These are phyloP conservation scores for Clivina fossor DNA, from an alignment of 2,888 invertebrate species.

Conservation along the genomic window DNA sequence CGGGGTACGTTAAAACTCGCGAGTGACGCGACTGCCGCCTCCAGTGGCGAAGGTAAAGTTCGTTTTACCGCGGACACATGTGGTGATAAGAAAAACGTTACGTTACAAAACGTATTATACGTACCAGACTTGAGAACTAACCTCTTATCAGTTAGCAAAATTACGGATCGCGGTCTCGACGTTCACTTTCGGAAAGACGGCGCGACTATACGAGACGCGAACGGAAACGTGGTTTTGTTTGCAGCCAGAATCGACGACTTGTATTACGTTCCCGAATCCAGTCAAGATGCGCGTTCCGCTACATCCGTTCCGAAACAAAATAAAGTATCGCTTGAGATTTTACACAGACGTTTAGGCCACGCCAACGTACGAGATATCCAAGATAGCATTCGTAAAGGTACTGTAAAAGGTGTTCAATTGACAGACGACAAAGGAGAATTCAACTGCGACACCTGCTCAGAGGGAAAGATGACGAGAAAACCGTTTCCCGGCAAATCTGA, in stretches of 20 bases:
- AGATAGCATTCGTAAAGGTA: neutral
- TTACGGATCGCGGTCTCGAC: conserved; percentile 18
- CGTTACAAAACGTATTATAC: conserved; percentile 13
- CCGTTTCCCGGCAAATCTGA: conserved; percentile 26
- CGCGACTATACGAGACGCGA: conserved; percentile 8
- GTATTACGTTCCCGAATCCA: conserved; percentile 3
- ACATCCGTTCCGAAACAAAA: conserved; percentile 1
- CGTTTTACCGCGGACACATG: neutral
- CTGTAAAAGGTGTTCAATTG: conserved; percentile 2
- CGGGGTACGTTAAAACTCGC: conserved; percentile 26
- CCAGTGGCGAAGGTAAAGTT: conserved; percentile 25
- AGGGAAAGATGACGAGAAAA: conserved; percentile 29
- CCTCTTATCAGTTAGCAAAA: conserved; percentile 20
- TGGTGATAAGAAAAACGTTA: conserved; percentile 4
- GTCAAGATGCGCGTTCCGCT: conserved; percentile 3
- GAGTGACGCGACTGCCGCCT: conserved; percentile 9
- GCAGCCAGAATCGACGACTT: conserved; percentile 1
- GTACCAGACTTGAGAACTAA: conserved; percentile 25
- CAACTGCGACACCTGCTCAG: conserved; percentile 35
- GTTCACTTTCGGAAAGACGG: conserved; percentile 9
- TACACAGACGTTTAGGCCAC: conserved; percentile 10
- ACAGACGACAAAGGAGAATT: conserved; percentile 5
- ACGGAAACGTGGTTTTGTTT: neutral
- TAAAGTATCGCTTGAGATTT: neutral
- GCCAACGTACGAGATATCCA: conserved; percentile 5